Evolutionary conservation across 1,140 invertebrate species (phyloP).

Genomic region (Laodelphax striatellus): DNA sequence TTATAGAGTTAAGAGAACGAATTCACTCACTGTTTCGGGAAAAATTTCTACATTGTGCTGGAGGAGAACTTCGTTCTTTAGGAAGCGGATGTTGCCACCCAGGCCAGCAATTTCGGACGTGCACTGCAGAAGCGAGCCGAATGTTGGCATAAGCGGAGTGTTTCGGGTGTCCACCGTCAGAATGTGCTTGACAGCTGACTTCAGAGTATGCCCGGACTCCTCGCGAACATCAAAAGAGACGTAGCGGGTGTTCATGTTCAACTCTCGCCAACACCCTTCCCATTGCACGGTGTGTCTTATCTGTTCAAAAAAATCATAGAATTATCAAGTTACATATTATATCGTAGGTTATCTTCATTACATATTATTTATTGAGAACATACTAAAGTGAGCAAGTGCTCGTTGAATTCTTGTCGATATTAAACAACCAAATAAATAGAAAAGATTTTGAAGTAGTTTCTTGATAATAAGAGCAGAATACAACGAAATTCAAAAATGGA

Average conservation of each 20-base stretch:
- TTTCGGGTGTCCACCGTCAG: slow-evolving; percentile 66
- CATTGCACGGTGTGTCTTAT: slow-evolving; percentile 70
- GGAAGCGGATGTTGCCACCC: slow-evolving; percentile 74
- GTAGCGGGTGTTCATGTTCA: slow-evolving; percentile 46
- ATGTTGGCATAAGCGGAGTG: slow-evolving; percentile 60
- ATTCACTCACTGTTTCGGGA: not conserved
- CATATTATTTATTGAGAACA: too few relatives aligned
- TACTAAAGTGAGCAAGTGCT: too few relatives aligned
- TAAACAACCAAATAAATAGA: too few relatives aligned
- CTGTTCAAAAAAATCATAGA: slow-evolving; percentile 27
- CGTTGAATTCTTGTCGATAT: too few relatives aligned
- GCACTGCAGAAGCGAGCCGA: slow-evolving; percentile 53
- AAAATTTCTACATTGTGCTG: slow-evolving; percentile 51
- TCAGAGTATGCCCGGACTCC: slow-evolving; percentile 71
- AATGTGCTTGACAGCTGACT: slow-evolving; percentile 70
- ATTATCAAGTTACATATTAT: too few relatives aligned
- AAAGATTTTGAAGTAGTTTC: too few relatives aligned
- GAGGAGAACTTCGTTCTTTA: slow-evolving; percentile 68
- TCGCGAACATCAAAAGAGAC: slow-evolving; percentile 69
- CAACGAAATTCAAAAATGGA: too few relatives aligned
- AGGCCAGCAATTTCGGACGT: slow-evolving; percentile 72
- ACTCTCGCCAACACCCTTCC: slow-evolving; percentile 67
- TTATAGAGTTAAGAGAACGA: too few relatives aligned
- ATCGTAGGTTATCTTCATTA: too few relatives aligned
- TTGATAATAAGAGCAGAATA: too few relatives aligned